These are phyloP conservation scores for Platypus cylindrus DNA, from an alignment of 2,888 invertebrate species.

Conservation along the genomic window DNA sequence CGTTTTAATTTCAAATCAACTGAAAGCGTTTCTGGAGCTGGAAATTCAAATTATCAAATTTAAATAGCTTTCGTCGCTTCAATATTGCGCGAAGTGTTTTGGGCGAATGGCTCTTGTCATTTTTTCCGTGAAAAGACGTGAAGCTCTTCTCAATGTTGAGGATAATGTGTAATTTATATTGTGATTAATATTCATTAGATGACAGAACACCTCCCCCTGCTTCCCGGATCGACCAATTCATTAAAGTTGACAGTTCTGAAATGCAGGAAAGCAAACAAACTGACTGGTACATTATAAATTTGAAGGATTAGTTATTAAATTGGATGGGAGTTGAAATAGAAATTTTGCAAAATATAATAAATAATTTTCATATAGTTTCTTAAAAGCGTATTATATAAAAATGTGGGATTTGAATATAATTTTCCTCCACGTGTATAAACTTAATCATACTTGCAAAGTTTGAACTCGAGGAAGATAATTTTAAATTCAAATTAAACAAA, in stretches of 20 bases:
- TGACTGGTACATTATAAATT: constrained; percentile 11
- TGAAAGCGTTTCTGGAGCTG: constrained; percentile 4
- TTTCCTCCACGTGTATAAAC: too few species aligned
- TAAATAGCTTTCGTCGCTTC: constrained; percentile 14
- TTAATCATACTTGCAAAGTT: too few species aligned
- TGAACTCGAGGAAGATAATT: too few species aligned
- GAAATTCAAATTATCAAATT: constrained; percentile 15
- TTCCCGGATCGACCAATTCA: constrained; percentile 14
- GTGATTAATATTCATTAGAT: constrained; percentile 16
- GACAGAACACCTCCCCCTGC: constrained; percentile 5
- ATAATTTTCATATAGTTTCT: too few species aligned
- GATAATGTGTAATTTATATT: constrained; percentile 16
- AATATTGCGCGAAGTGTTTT: constrained; percentile 12
- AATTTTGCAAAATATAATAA: too few species aligned
- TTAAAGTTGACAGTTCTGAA: constrained; percentile 14
- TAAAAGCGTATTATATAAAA: too few species aligned
- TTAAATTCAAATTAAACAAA: constrained; percentile 6
- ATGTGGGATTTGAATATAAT: too few species aligned
- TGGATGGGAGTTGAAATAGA: constrained; percentile 4
- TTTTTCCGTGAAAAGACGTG: constrained; percentile 12
- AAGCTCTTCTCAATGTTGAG: constrained; percentile 10
- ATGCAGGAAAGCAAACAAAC: constrained; percentile 12
- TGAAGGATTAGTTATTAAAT: constrained; percentile 8
- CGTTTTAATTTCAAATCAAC: constrained; percentile 10
- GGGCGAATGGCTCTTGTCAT: constrained; percentile 14